phyloP scores from a whole-genome alignment of 1,140 invertebrate species.

The Lanistes nyassanus region DNA sequence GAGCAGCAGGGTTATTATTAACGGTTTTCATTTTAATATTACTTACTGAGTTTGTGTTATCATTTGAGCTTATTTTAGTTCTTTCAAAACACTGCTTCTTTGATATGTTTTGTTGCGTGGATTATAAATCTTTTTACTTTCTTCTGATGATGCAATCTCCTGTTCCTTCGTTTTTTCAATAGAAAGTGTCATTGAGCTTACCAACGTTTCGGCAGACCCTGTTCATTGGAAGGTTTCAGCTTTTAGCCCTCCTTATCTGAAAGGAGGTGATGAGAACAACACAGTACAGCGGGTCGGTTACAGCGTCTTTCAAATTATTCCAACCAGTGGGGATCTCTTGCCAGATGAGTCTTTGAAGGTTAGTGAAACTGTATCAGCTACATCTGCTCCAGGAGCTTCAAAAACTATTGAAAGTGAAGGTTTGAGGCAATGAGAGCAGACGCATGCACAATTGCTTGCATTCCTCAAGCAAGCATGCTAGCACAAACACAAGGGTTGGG shows the following conservation, averaged over 20 bases:
- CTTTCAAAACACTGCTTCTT: not conserved
- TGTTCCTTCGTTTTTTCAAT: conserved; percentile 9
- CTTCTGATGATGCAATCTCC: not conserved
- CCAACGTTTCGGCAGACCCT: conserved; percentile 24
- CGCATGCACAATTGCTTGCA: too few species aligned
- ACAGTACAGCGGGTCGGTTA: conserved; percentile 20
- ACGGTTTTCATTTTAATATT: not conserved
- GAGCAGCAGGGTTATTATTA: not conserved
- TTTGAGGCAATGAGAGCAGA: too few species aligned
- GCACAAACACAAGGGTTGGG: too few species aligned
- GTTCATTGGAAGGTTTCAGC: conserved; percentile 21
- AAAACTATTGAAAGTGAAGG: too few species aligned
- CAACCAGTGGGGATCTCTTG: conserved; percentile 17
- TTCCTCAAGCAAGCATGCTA: too few species aligned
- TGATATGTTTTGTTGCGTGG: not conserved
- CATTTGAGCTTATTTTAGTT: not conserved
- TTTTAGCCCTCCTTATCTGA: conserved; percentile 29
- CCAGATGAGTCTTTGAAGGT: conserved; percentile 16
- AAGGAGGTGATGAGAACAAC: conserved; percentile 16
- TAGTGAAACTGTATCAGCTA: not conserved
- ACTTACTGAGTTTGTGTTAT: not conserved
- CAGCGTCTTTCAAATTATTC: conserved; percentile 9
- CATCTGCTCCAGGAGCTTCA: too few species aligned
- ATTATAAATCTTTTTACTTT: not conserved
- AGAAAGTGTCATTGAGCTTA: conserved; percentile 27